phyloP scores from a whole-genome alignment of 2,888 invertebrate species.

The Plagodis dolabraria region DNA sequence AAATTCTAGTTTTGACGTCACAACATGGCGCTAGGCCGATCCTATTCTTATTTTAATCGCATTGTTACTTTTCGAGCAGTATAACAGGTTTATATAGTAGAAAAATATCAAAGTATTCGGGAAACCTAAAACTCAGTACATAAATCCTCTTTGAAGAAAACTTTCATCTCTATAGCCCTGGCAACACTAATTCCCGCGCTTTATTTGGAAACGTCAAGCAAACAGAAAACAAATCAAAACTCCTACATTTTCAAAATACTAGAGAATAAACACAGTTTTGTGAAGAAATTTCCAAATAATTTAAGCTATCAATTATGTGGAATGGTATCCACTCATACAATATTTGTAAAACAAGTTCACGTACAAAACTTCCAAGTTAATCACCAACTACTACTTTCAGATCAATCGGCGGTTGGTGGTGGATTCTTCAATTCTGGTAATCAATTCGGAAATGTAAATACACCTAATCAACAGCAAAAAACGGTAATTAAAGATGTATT shows the following conservation, averaged over 20 bases:
- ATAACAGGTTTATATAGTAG: too few species aligned
- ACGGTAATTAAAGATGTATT: constrained; percentile 50
- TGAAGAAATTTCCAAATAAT: constrained; percentile 3
- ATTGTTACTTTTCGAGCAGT: too few species aligned
- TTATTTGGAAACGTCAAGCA: not conserved
- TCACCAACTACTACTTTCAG: constrained; percentile 48
- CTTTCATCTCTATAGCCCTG: too few species aligned
- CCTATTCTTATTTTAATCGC: too few species aligned
- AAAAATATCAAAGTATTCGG: too few species aligned
- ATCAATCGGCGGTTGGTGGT: constrained; percentile 76
- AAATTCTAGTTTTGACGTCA: too few species aligned
- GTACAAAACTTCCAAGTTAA: not conserved
- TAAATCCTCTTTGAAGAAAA: too few species aligned
- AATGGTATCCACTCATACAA: constrained; percentile 45
- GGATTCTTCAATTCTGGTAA: constrained; percentile 78
- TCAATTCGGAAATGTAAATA: constrained; percentile 76
- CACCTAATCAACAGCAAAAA: constrained; percentile 75
- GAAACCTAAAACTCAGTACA: too few species aligned
- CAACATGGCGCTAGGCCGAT: too few species aligned
- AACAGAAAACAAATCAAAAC: not conserved
- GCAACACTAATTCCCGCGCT: too few species aligned
- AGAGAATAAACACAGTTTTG: not conserved
- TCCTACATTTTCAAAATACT: not conserved
- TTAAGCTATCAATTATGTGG: constrained; percentile 50
- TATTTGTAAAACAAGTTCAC: too few species aligned